Base-by-base conservation (phyloP, 1,140 invertebrate genomes). In the Rhizoglyphus robini region DNA sequence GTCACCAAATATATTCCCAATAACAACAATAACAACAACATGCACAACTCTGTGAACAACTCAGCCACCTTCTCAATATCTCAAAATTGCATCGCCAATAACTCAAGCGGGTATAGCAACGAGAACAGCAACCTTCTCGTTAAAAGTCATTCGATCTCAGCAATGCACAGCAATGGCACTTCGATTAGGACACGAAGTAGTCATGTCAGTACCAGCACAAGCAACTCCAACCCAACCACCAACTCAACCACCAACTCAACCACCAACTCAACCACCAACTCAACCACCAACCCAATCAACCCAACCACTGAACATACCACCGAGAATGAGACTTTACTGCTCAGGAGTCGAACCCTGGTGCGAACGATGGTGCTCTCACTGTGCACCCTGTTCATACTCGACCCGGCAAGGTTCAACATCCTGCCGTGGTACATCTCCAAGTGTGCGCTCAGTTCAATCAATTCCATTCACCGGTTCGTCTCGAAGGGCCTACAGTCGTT, bases 1-100 rank as follows among this genome's bases (percentile, higher is more conserved):
- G n/a, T n/a, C n/a, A n/a, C n/a, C n/a, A n/a, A n/a, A 11, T 38
- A 62, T 65, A 11, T 18, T 63, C n/a, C 25, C 57, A 66, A 48
- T 32, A 66, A 60, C n/a, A 60, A 60, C 29, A 20, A 46, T 30
- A 20, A 30, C 59, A 18, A 61, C 59, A 32, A 47, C 32, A 20
- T 15, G n/a, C 25, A 15, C 54, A 13, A 13, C 15, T 57, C 13
- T 57, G 54, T 23, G n/a, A 13, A 46, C 41, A 46, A 46, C 41
- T 23, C 23, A 15, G 41, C 41, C 41, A 15, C 41, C 41, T 46
- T 23, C 41, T 46, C 23, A 23, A 46, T 23, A 46, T 23, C 15
- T 46, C 41, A 15, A 46, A 46, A 46, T 46, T 46, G n/a, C n/a
- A n/a, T n/a, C n/a, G n/a, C n/a, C n/a, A n/a, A n/a, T n/a, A n/a